These are phyloP conservation scores for Porites lutea DNA, from an alignment of 64 coral and sea anemone genomes.

Conservation along the genomic window DNA sequence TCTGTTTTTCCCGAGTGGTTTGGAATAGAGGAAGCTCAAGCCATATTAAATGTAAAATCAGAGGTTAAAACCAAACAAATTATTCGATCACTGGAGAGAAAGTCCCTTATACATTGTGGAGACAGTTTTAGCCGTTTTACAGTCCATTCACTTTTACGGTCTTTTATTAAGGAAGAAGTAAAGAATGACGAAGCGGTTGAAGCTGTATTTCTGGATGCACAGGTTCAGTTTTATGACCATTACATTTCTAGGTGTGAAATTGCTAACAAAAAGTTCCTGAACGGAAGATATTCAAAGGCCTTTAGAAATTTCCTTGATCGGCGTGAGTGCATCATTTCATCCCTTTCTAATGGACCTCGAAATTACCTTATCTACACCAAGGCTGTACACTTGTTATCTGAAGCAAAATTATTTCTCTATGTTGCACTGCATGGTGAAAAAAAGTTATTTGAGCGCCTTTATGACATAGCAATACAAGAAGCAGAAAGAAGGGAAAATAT, in stretches of 20 bases:
- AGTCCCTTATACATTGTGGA: background rate
- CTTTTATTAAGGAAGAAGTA: background rate
- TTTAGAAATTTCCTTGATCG: background rate
- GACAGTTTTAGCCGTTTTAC: background rate
- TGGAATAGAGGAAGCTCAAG: background rate
- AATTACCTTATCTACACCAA: background rate
- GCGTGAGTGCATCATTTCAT: background rate
- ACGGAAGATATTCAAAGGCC: background rate
- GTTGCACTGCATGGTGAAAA: background rate
- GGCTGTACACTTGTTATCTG: background rate
- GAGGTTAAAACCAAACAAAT: background rate
- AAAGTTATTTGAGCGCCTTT: background rate
- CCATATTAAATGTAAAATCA: background rate
- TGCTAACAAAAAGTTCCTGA: background rate
- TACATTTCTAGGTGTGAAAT: background rate
- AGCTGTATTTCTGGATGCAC: background rate
- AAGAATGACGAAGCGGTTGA: background rate
- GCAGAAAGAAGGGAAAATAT: background rate
- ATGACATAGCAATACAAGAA: background rate
- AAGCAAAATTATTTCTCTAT: background rate
- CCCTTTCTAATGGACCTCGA: background rate
- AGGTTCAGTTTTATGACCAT: background rate
- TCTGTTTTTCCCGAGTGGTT: background rate
- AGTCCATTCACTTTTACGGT: constrained; percentile 4
- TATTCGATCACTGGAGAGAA: background rate